Conservation (phyloP, 2,888 invertebrate species). For the Quadriops clusia region DNA sequence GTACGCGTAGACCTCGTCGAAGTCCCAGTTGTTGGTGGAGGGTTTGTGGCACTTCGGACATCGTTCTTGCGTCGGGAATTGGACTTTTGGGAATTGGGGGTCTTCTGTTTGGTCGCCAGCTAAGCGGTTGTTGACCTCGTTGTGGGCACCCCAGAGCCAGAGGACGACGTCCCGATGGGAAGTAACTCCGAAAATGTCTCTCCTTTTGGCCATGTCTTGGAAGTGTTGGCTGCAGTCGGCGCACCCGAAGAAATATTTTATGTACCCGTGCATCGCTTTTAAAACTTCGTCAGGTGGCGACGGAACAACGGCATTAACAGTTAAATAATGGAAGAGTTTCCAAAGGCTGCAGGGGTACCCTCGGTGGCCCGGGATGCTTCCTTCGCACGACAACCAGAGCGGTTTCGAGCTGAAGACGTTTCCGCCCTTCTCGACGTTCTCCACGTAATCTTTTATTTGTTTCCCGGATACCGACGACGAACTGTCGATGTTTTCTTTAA, state of each 20-base stretch:
- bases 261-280: constrained; percentile 74
- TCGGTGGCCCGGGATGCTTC: constrained; percentile 60
- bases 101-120: constrained; percentile 83
- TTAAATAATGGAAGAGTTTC: constrained; percentile 86
- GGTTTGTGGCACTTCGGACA: constrained; percentile 62
- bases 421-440: constrained; percentile 38
- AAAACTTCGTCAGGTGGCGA: constrained; percentile 58
- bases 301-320: constrained; percentile 57
- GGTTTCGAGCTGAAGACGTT: constrained; percentile 44
- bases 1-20: constrained; percentile 50
- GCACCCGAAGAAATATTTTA: constrained; percentile 90
- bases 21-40: constrained; percentile 46
- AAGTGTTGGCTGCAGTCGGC: constrained; percentile 85
- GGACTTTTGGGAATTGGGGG: constrained; percentile 75
- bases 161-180: constrained; percentile 66
- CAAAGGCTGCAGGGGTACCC: constrained; percentile 94
- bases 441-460: constrained; percentile 39
- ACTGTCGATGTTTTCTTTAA: constrained; percentile 37
- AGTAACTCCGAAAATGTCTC: constrained; percentile 56
- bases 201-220: constrained; percentile 64
- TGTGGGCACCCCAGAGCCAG: constrained; percentile 93
- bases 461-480: constrained; percentile 42
- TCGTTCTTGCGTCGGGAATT: constrained; percentile 58
- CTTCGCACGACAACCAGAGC: constrained; percentile 71
- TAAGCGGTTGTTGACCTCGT: constrained; percentile 80